Percentiles rank a stretch among this genome's conserved stretches.
Evolutionary conservation across 2,113 vertebrate species (phyloP).

Genomic region (Cyanocitta stelleri): DNA sequence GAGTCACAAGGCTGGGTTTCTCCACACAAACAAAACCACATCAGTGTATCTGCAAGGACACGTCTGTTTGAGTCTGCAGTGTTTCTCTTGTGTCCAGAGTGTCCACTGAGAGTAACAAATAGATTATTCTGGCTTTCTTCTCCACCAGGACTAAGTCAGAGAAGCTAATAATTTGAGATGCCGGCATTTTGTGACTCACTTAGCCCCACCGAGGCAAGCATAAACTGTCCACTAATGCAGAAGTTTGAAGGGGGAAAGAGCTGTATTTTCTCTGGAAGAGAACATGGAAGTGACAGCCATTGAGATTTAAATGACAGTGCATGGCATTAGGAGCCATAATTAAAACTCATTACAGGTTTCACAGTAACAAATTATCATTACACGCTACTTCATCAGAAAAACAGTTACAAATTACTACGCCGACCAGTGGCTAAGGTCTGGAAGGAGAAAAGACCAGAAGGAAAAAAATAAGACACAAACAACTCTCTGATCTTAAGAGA

Average conservation of each 20-base stretch:
- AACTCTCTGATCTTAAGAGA: neutral
- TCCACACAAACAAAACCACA: neutral
- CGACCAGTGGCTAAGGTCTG: neutral
- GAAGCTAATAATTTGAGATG: conserved; percentile 22
- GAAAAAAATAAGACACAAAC: neutral
- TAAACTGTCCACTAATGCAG: conserved; percentile 34
- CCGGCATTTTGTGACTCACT: conserved; percentile 18
- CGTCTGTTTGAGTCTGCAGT: neutral
- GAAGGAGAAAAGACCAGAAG: neutral
- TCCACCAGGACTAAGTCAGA: neutral
- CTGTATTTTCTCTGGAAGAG: conserved; percentile 33
- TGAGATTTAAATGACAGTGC: conserved; percentile 61
- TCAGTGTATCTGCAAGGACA: fast-evolving
- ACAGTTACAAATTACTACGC: conserved; percentile 16
- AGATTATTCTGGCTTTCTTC: neutral
- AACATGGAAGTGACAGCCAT: conserved; percentile 24
- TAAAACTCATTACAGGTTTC: conserved; percentile 47
- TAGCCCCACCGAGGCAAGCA: neutral
- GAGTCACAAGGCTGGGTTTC: neutral
- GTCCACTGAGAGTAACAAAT: neutral
- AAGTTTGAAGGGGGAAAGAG: conserved; percentile 30
- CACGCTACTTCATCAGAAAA: conserved; percentile 25
- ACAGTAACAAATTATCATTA: conserved; percentile 41
- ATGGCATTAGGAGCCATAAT: conserved; percentile 45
- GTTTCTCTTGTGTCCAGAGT: neutral